Base-by-base conservation (phyloP, 2,113 vertebrate genomes). In the Alectura lathami region DNA sequence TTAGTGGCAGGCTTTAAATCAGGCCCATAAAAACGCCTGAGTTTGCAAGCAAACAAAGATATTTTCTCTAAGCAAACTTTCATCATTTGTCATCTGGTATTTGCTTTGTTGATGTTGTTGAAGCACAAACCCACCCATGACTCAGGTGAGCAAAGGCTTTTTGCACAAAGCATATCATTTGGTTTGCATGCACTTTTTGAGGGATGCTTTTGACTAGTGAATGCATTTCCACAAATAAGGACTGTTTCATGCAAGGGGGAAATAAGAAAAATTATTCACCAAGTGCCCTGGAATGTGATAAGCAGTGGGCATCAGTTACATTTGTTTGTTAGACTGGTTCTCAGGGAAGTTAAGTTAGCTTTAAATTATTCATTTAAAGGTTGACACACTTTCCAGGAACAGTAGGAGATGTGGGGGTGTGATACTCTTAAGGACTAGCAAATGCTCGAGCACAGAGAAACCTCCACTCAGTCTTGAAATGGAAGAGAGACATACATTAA, bases 351-450 rank as follows among this genome's bases (percentile, higher is more conserved):
- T 91, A 93, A 93, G 77, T 89, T 85, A 47, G 54, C n/a, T 88
- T 88, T 85, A 93, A 94, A 91, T 89, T 91, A 91, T 88, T 91
- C 87, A 91, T 93, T 80, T 83, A 86, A 88, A 89, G 68, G 79
- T 88, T 96, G 87, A 59, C 79, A 77, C 29, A 57, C 54, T 94
- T 76, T 95, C 56, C 34, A 86, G 47, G 79, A 93, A 83, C 87
- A 88, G 89, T 57, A 82, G 76, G 90, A 96, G 84, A 85, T 89
- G 43, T 75, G 54, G 85, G 88, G 75, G 68, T 80, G 85, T 89
- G 87, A 66, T 91, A 85, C 62, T 70, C 66, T 94, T 80, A 70
- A 80, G 78, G 57, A 69, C 75, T 66, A 89, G 87, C 81, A 94
- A 94, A 92, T 89, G 67, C 54, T 91, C 4, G 48, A 68, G 67